Evolutionary conservation across 2,888 invertebrate species (phyloP), one percentile per base, ranked within the genome.

Genomic region (Mesorhabditis belari): DNA sequence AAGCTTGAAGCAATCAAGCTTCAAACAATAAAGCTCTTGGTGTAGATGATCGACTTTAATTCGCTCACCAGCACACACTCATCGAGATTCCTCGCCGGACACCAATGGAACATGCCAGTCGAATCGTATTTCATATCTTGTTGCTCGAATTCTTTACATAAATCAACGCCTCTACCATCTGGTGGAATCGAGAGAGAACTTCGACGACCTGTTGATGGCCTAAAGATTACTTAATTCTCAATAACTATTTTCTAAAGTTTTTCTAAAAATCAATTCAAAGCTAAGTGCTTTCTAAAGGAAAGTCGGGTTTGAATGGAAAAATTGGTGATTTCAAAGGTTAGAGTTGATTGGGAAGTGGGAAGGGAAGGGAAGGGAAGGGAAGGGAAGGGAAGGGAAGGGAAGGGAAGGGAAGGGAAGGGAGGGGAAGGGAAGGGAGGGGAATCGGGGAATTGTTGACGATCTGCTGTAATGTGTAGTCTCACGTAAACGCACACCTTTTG

Each of bases 81-180:
- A 85, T 96, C 95, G 82, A 99, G 87, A 83, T 90, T 90, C 83
- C 91, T 89, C 64, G 94, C 92, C 60, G 94, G 94, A 83, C 94
- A 94, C 98, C 98, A 99, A 83, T 98, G 96, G 85, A 99, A 99
- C 98, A 99, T 99, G 73, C 98, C 98, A 70, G 98, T 99, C 75
- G 94, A 94, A 85, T 99, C 98, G 85, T 98, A 81, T 63, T 81
- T 81, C 81, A 81, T 81, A 56, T 81, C 80, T 61, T 79, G 65
- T 28, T 73, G 72, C 50, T 73, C 73, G 29, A 75, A 74, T 51
- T 75, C 75, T 52, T 74, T 75, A n/a, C 62, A 66, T 26, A 73
- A 65, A 55, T 75, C 75, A 4, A 73, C 67, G 26, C 75, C 75
- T 26, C 72, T 29, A 4, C 73, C 75, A 64, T 75, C 75, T 6